Evolutionary conservation across 2,113 vertebrate species (phyloP).

Genomic region (Vanacampus margaritifer): DNA sequence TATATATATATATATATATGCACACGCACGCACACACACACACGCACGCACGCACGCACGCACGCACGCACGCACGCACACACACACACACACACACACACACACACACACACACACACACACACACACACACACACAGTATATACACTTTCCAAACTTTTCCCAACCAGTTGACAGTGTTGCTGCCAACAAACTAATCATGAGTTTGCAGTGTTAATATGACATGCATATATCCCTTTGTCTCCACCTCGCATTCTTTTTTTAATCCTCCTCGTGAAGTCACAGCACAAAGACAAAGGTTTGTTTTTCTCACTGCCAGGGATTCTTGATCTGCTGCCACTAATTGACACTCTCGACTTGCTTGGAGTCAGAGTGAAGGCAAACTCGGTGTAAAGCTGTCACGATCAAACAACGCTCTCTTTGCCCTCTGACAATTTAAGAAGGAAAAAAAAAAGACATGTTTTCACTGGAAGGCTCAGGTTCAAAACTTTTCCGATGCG

Average conservation of each 20-base stretch:
- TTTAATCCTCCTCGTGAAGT: slow-evolving; percentile 58
- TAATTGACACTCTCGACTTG: slow-evolving; percentile 65
- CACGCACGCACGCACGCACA: too few relatives aligned
- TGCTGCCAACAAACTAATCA: slow-evolving; percentile 44
- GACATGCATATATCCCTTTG: slow-evolving; percentile 31
- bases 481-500: slow-evolving; percentile 35
- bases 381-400: slow-evolving; percentile 57
- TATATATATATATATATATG: too few relatives aligned
- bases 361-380: slow-evolving; percentile 41
- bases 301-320: slow-evolving; percentile 49
- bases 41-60: too few relatives aligned
- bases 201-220: slow-evolving; percentile 44
- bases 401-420: slow-evolving; percentile 54
- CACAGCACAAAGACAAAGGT: slow-evolving; percentile 46
- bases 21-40: too few relatives aligned
- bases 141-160: slow-evolving; percentile 10
- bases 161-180: slow-evolving; percentile 9
- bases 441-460: not conserved
- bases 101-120: too few relatives aligned
- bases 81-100: too few relatives aligned
- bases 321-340: slow-evolving; percentile 52
- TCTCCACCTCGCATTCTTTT: slow-evolving; percentile 39
- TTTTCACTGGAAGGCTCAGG: slow-evolving; percentile 7
- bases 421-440: slow-evolving; percentile 31
- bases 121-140: too few relatives aligned